Percentiles rank a stretch among this genome's conserved stretches.
Evolutionary conservation across 2,113 vertebrate genomes (phyloP).

Genomic region (Macroglossus sobrinus): DNA sequence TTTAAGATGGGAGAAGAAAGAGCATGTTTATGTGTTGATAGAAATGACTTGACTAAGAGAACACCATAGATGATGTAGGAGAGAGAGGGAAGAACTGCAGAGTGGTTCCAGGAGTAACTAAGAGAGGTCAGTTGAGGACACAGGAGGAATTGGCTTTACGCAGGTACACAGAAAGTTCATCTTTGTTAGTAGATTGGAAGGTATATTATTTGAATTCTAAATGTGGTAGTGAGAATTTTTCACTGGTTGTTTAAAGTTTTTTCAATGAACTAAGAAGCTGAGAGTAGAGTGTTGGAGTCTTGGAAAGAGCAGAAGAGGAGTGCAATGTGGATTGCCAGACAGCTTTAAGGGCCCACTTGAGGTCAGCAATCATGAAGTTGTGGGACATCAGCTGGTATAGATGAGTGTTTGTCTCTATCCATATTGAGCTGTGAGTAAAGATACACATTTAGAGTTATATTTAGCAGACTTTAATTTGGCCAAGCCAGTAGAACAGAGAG

Average conservation of each 20-base stretch:
- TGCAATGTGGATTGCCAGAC: background rate
- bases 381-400: background rate
- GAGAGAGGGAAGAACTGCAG: background rate
- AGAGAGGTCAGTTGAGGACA: background rate
- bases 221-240: background rate
- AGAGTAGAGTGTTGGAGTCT: background rate
- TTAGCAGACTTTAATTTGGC: background rate
- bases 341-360: background rate
- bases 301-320: background rate
- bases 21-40: background rate
- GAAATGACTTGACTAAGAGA: background rate
- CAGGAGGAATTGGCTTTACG: background rate
- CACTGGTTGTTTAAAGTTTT: background rate
- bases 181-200: background rate
- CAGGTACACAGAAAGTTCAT: background rate
- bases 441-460: background rate
- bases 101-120: background rate
- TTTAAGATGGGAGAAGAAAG: background rate
- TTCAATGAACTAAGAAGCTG: background rate
- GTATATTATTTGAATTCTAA: background rate
- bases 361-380: background rate
- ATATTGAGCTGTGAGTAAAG: background rate
- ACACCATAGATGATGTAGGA: background rate
- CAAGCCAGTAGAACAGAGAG: background rate
- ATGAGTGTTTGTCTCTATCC: background rate